Evolutionary conservation across 2,113 vertebrate genomes (phyloP).

Genomic region (Turnix velox): DNA sequence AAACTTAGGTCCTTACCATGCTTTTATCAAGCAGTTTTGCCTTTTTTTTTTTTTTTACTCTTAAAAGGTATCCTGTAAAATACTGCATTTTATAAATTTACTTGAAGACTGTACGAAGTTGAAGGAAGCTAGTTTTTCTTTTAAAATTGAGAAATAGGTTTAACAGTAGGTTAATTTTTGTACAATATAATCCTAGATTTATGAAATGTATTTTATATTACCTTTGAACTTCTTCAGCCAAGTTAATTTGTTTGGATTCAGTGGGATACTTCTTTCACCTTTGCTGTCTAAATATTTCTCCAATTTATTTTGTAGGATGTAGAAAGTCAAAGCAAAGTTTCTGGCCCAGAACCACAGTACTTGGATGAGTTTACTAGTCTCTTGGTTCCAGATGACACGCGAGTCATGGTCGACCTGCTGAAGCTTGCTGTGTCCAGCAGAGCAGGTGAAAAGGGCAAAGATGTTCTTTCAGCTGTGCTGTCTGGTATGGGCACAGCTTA

Average conservation of each 20-base stretch:
- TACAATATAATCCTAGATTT: background rate
- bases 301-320: conserved; percentile 79
- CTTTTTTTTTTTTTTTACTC: background rate
- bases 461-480: conserved; percentile 92
- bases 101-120: background rate
- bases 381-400: conserved; percentile 89
- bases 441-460: conserved; percentile 89
- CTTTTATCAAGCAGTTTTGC: background rate
- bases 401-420: conserved; percentile 93
- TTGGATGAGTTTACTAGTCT: conserved; percentile 95
- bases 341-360: conserved; percentile 91
- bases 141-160: background rate
- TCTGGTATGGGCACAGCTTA: conserved; percentile 97
- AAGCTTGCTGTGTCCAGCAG: conserved; percentile 92
- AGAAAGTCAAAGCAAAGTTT: conserved; percentile 88
- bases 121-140: background rate
- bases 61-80: background rate
- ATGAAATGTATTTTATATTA: background rate
- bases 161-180: background rate
- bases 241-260: background rate
- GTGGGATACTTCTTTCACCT: background rate
- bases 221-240: background rate
- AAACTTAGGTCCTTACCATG: background rate
- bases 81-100: background rate
- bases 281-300: background rate